A percentile compares a stretch with the other conserved stretches of the same genome.
These are phyloP conservation scores for Melanotaenia pygmaea DNA, from an alignment of 2,797 vertebrate species.

Conservation along the genomic window DNA sequence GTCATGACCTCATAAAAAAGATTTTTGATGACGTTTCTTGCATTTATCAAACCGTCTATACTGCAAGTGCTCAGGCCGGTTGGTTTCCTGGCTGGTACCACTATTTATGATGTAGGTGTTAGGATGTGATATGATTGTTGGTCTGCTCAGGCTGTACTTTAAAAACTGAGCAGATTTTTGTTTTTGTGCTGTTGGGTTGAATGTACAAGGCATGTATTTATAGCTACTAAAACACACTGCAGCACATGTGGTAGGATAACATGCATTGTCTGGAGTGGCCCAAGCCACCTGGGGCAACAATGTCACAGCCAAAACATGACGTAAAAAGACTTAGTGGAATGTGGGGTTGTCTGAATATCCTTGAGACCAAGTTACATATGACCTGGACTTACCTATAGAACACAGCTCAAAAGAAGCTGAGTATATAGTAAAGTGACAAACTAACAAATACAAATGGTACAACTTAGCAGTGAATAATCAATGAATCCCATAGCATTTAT, in stretches of 20 bases:
- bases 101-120: neutral
- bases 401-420: neutral
- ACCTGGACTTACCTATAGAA: neutral
- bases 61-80: neutral
- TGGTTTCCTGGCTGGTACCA: neutral
- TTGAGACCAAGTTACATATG: neutral
- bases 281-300: neutral
- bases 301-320: neutral
- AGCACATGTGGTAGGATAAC: neutral
- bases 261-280: neutral
- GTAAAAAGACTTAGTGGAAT: neutral
- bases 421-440: neutral
- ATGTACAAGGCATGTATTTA: neutral
- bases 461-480: neutral
- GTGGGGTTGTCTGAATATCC: neutral
- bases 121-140: neutral
- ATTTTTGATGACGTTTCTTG: neutral
- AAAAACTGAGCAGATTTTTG: neutral
- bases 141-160: neutral
- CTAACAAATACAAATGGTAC: neutral
- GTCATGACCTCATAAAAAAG: neutral
- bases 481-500: neutral
- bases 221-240: neutral
- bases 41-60: neutral
- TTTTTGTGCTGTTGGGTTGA: neutral